These are phyloP conservation scores for Venusia cambrica DNA, from an alignment of 2,888 invertebrate species.

Conservation along the genomic window DNA sequence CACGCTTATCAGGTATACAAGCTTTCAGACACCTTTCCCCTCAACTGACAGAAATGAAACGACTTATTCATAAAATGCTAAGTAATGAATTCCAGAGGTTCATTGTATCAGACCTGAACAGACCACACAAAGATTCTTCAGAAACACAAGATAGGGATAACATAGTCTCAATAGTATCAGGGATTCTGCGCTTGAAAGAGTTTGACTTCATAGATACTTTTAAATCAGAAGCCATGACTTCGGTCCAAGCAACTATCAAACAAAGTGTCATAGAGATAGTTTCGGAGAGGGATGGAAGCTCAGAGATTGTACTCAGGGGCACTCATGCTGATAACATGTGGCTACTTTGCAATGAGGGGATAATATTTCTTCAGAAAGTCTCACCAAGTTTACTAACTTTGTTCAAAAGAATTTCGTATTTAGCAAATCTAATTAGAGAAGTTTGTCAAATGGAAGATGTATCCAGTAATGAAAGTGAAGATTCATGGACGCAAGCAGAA, in stretches of 20 bases:
- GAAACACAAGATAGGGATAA: slow-evolving; percentile 91
- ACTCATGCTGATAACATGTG: slow-evolving; percentile 68
- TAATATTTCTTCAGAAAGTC: slow-evolving; percentile 84
- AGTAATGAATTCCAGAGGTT: slow-evolving; percentile 96
- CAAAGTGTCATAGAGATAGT: slow-evolving; percentile 90
- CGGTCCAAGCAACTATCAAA: slow-evolving; percentile 93
- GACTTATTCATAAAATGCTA: slow-evolving; percentile 97
- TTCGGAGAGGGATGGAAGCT: slow-evolving; percentile 67
- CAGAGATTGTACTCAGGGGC: slow-evolving; percentile 71
- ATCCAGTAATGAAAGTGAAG: slow-evolving; percentile 83
- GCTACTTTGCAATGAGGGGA: slow-evolving; percentile 85
- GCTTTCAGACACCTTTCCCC: slow-evolving; percentile 97
- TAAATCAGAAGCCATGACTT: slow-evolving; percentile 93
- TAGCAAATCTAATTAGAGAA: slow-evolving; percentile 89
- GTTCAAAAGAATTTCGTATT: slow-evolving; percentile 86
- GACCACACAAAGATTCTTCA: slow-evolving; percentile 83
- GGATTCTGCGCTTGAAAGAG: slow-evolving; percentile 92
- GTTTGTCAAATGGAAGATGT: slow-evolving; percentile 83
- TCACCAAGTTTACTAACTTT: slow-evolving; percentile 84
- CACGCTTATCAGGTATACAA: slow-evolving; percentile 94
- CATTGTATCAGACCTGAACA: slow-evolving; percentile 94
- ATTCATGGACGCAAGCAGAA: slow-evolving; percentile 86
- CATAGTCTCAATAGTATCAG: slow-evolving; percentile 92
- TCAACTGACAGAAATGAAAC: slow-evolving; percentile 97
- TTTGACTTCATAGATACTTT: slow-evolving; percentile 93